Evolutionary conservation across 2,797 vertebrate genomes (phyloP).

Genomic region (Pseudochirops cupreus): DNA sequence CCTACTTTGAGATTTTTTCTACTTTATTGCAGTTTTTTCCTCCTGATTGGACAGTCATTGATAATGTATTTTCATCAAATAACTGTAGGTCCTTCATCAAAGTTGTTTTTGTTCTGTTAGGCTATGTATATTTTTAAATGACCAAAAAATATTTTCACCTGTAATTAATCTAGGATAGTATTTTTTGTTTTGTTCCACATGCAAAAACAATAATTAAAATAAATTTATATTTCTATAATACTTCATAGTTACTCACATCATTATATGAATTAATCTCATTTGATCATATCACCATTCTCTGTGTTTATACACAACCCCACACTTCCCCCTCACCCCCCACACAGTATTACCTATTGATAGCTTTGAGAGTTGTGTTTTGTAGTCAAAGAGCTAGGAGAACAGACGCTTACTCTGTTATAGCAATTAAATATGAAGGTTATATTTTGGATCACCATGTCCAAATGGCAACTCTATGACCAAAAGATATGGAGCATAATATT

Average conservation of each 20-base stretch:
- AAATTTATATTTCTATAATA: neutral
- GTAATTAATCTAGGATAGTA: neutral
- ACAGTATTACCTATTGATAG: neutral
- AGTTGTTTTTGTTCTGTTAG: conserved; percentile 25
- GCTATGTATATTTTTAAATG: conserved; percentile 9
- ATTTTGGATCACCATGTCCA: neutral
- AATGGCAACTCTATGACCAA: neutral
- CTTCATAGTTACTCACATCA: neutral
- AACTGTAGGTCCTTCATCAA: conserved; percentile 20
- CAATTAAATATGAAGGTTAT: conserved; percentile 5
- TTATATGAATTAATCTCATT: neutral
- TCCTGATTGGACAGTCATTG: conserved; percentile 3
- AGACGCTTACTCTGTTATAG: neutral
- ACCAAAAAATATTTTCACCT: neutral
- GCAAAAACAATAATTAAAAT: neutral
- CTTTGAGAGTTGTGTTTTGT: neutral
- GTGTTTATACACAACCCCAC: neutral
- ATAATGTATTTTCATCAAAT: neutral
- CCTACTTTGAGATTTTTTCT: conserved; percentile 18
- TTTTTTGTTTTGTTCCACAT: neutral
- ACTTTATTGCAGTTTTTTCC: neutral
- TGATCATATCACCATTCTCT: neutral
- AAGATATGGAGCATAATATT: neutral
- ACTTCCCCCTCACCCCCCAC: no score
- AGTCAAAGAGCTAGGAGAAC: neutral